A percentile compares a stretch with the other conserved stretches of the same genome.
phyloP scores from a whole-genome alignment of 2,888 invertebrate genomes.

The Mylabris sibirica region DNA sequence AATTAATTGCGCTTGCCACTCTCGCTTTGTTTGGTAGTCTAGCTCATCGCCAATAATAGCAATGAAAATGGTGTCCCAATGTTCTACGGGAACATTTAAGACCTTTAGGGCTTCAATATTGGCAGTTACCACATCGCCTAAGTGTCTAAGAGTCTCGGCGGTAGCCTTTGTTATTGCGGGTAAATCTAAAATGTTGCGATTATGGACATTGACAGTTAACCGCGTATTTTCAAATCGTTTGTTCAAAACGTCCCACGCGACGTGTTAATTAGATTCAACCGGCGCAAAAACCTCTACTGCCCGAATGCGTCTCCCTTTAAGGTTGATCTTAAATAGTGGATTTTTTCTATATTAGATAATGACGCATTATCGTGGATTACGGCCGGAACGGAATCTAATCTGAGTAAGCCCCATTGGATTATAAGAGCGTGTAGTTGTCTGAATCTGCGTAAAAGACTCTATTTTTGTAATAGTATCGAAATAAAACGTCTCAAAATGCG shows the following conservation, averaged over 20 bases:
- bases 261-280: not conserved
- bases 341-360: not conserved
- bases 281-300: not conserved
- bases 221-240: not conserved
- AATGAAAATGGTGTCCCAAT: not conserved
- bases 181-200: not conserved
- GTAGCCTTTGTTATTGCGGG: not conserved
- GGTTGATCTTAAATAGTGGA: not conserved
- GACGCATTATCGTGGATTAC: too few species aligned
- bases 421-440: too few species aligned
- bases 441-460: too few species aligned
- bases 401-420: not conserved
- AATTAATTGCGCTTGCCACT: not conserved
- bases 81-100: too few species aligned
- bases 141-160: not conserved
- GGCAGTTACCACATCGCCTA: too few species aligned
- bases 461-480: too few species aligned
- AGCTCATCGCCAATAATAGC: constrained; percentile 6
- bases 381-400: not conserved
- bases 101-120: too few species aligned
- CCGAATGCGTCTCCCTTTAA: not conserved
- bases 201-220: not conserved
- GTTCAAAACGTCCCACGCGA: not conserved
- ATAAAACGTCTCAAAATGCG: too few species aligned
- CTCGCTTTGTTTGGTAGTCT: not conserved